Percentiles rank a stretch among this genome's conserved stretches.
These are phyloP conservation scores for Rotaria magnacalcarata DNA, from an alignment of 2,888 invertebrate genomes.

Conservation along the genomic window DNA sequence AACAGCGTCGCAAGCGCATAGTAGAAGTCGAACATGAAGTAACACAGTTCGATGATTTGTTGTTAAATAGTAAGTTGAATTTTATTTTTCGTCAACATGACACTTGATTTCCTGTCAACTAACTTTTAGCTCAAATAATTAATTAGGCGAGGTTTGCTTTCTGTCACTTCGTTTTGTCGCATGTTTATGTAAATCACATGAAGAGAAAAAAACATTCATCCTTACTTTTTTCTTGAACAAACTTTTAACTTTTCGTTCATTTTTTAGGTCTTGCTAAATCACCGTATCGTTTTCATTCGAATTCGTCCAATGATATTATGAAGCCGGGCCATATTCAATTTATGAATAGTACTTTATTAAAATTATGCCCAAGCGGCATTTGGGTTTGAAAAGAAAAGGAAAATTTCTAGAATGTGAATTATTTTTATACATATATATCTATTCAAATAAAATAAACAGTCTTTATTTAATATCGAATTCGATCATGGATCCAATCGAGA, in stretches of 20 bases:
- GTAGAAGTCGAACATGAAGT: neutral
- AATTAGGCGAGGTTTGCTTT: neutral
- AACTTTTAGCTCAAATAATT: neutral
- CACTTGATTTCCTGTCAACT: neutral
- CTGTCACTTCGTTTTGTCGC: neutral
- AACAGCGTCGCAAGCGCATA: neutral
- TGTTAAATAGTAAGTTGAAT: neutral
- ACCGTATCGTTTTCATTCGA: neutral
- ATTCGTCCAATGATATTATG: neutral
- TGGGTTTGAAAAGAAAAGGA: neutral
- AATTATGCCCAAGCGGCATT: constrained; percentile 20
- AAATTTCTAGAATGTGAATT: neutral
- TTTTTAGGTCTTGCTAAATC: neutral
- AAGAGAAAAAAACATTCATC: neutral
- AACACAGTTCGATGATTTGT: neutral
- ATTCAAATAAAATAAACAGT: neutral
- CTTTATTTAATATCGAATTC: neutral
- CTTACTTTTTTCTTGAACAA: neutral
- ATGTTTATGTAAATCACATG: neutral
- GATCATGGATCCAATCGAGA: constrained; percentile 36
- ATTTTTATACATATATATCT: neutral
- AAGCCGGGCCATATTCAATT: neutral
- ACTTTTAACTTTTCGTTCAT: neutral
- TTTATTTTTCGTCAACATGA: neutral
- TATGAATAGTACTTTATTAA: constrained; percentile 33